These are phyloP conservation scores for Lontra canadensis DNA, from an alignment of 2,113 vertebrate genomes.

Conservation along the genomic window DNA sequence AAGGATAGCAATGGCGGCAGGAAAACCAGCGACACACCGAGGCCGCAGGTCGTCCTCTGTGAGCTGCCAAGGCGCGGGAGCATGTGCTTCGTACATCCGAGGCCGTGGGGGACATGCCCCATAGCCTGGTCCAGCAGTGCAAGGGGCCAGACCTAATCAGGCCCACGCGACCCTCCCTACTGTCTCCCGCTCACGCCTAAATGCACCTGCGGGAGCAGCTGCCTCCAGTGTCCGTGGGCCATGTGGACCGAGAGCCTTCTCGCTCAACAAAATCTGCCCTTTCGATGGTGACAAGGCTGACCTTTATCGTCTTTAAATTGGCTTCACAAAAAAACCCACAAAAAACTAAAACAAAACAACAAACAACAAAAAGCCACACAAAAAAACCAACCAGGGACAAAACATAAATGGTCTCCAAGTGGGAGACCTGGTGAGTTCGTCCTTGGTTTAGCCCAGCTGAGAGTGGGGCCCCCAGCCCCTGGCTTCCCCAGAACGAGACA, in stretches of 20 bases:
- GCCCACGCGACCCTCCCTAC: rapidly evolving
- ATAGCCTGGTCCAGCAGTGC: background rate
- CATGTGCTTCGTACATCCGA: background rate
- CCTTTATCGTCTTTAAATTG: too few species aligned
- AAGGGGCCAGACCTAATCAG: background rate
- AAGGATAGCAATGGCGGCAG: background rate
- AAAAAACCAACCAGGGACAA: background rate
- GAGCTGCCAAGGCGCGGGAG: rapidly evolving
- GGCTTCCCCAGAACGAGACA: background rate
- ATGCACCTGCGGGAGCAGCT: background rate
- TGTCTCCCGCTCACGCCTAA: rapidly evolving
- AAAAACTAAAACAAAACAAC: background rate
- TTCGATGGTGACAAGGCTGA: background rate
- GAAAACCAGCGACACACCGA: background rate
- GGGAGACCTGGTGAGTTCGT: too few species aligned
- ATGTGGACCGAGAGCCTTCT: background rate
- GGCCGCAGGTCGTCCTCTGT: background rate
- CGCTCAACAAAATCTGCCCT: background rate
- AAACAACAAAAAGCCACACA: background rate
- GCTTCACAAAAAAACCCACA: background rate
- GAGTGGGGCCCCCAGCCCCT: background rate
- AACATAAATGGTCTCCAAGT: background rate
- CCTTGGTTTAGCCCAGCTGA: background rate
- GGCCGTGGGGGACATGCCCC: rapidly evolving
- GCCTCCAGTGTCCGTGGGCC: background rate